A percentile compares a stretch with the other conserved stretches of the same genome.
These are phyloP conservation scores for Megaptera novaeangliae DNA, from an alignment of 2,113 vertebrate genomes.

Conservation along the genomic window DNA sequence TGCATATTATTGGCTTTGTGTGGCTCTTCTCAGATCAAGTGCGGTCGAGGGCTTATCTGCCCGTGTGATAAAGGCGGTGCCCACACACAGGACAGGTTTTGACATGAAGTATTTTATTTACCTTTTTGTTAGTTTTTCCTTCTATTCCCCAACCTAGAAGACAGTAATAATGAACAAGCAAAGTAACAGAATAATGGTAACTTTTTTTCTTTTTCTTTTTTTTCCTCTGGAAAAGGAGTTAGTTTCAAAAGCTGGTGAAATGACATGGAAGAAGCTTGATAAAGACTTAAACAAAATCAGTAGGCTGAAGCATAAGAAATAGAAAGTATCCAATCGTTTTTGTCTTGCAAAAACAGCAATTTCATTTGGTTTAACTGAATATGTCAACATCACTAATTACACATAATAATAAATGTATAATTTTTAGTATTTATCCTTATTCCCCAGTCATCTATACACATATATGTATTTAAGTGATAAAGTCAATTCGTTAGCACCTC, in stretches of 20 bases:
- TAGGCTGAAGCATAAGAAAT: background rate
- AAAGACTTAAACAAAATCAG: background rate
- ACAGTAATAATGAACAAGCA: background rate
- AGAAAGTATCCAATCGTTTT: background rate
- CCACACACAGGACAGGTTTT: background rate
- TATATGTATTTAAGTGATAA: background rate
- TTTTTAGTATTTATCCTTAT: background rate
- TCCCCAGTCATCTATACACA: background rate
- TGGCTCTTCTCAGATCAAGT: background rate
- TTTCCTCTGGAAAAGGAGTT: background rate
- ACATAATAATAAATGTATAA: background rate
- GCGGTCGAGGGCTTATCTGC: rapidly evolving
- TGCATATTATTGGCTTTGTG: rapidly evolving
- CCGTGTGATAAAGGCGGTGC: rapidly evolving
- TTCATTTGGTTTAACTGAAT: background rate
- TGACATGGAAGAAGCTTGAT: background rate
- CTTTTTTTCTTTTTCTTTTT: background rate
- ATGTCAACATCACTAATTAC: background rate
- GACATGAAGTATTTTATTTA: background rate
- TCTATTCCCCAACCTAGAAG: background rate
- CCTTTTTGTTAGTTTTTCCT: background rate
- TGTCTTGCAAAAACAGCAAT: background rate
- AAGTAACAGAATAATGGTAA: background rate
- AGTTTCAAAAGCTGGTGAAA: background rate
- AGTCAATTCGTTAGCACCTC: background rate